Percentiles rank a stretch among this genome's conserved stretches.
phyloP scores from a whole-genome alignment of 2,113 vertebrate genomes.

The Nycticebus coucang region DNA sequence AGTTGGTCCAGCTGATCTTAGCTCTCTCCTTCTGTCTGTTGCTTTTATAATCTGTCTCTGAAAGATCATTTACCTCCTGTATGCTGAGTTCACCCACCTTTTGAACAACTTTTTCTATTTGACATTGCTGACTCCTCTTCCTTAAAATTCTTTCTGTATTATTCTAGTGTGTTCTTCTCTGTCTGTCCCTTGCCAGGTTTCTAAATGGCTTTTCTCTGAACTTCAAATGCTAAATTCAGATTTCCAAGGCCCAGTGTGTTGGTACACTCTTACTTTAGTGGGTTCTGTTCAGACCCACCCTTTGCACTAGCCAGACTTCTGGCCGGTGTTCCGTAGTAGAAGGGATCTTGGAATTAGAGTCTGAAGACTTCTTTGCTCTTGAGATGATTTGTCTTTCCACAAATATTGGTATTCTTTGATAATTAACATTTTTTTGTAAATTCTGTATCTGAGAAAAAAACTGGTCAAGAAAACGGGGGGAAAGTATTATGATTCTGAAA shows the following conservation, averaged over 20 bases:
- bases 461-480: background rate
- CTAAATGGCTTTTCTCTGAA: background rate
- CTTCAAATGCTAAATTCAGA: background rate
- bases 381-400: background rate
- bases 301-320: background rate
- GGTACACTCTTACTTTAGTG: rapidly evolving
- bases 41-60: background rate
- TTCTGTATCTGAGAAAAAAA: background rate
- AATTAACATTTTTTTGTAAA: conserved; percentile 2
- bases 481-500: background rate
- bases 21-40: background rate
- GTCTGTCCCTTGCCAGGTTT: background rate
- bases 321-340: background rate
- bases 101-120: background rate
- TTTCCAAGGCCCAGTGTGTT: background rate
- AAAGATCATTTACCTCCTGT: background rate
- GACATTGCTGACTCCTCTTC: background rate
- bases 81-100: background rate
- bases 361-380: background rate
- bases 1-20: background rate
- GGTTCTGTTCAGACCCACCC: background rate
- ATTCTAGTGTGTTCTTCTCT: background rate
- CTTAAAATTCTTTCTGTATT: background rate
- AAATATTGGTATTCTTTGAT: background rate
- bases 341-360: background rate